Percentiles rank a stretch among this genome's conserved stretches.
phyloP scores from a whole-genome alignment of 1,140 invertebrate species.

The Drosophila cardini region DNA sequence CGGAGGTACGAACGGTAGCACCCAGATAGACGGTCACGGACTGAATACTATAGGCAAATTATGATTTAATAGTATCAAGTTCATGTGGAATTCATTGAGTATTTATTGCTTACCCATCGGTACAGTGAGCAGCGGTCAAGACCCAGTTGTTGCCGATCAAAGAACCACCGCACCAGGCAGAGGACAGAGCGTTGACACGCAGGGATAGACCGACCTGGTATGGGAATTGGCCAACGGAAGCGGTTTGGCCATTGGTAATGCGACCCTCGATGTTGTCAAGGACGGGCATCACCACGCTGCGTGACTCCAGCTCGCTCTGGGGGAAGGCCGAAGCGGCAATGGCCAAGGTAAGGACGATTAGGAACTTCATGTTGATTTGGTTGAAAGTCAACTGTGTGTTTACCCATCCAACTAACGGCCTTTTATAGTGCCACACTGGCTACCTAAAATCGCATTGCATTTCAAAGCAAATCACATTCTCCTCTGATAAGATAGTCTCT shows the following conservation, averaged over 20 bases:
- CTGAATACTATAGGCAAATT: conserved; percentile 22
- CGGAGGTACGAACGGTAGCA: conserved; percentile 59
- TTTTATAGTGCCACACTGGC: conserved; percentile 52
- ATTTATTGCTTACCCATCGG: conserved; percentile 54
- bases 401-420: neutral
- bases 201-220: conserved; percentile 81
- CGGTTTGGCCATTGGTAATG: conserved; percentile 75
- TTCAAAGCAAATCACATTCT: neutral
- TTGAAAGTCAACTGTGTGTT: conserved; percentile 61
- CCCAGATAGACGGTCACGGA: conserved; percentile 72
- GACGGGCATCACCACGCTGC: conserved; percentile 60
- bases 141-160: conserved; percentile 84
- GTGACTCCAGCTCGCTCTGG: conserved; percentile 46
- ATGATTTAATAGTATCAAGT: neutral
- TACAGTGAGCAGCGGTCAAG: conserved; percentile 73
- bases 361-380: conserved; percentile 75
- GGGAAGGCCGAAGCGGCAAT: conserved; percentile 64
- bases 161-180: conserved; percentile 86
- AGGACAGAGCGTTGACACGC: conserved; percentile 43
- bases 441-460: conserved; percentile 2
- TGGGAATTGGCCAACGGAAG: conserved; percentile 78
- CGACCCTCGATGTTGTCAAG: conserved; percentile 61
- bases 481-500: conserved; percentile 37
- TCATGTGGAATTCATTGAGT: neutral
- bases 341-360: conserved; percentile 72